phyloP scores from a whole-genome alignment of 2,113 vertebrate genomes.

The Gallinago media region DNA sequence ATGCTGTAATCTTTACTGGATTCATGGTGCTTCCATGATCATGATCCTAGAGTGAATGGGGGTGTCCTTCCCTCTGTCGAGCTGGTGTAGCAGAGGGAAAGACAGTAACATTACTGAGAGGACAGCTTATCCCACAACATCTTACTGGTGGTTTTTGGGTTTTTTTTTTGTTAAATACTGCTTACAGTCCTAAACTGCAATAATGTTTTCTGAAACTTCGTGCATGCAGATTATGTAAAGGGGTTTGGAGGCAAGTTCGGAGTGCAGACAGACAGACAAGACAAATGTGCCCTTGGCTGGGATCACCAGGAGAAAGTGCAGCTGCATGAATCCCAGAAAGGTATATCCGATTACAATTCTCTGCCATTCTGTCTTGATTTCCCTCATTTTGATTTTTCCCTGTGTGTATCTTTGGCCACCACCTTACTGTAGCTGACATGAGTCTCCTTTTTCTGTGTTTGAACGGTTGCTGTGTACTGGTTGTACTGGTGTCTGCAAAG shows the following conservation, averaged over 20 bases:
- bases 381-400: neutral
- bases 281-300: constrained; percentile 96
- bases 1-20: neutral
- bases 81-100: neutral
- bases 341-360: constrained; percentile 60
- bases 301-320: constrained; percentile 97
- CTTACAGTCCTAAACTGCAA: neutral
- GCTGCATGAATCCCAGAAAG: constrained; percentile 97
- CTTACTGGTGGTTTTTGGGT: neutral
- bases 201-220: constrained; percentile 23
- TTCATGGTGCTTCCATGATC: neutral
- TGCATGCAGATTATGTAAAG: constrained; percentile 89
- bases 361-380: neutral
- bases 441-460: neutral
- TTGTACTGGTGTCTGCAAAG: neutral
- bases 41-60: neutral
- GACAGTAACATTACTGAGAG: neutral
- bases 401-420: neutral
- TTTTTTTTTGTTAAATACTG: neutral
- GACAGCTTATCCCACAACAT: neutral
- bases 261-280: constrained; percentile 94
- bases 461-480: neutral
- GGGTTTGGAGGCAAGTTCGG: constrained; percentile 99
- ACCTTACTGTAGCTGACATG: neutral
- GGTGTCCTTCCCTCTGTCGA: neutral